These are phyloP conservation scores for Terrapene triunguis DNA, from an alignment of 2,113 vertebrate species.

Conservation along the genomic window DNA sequence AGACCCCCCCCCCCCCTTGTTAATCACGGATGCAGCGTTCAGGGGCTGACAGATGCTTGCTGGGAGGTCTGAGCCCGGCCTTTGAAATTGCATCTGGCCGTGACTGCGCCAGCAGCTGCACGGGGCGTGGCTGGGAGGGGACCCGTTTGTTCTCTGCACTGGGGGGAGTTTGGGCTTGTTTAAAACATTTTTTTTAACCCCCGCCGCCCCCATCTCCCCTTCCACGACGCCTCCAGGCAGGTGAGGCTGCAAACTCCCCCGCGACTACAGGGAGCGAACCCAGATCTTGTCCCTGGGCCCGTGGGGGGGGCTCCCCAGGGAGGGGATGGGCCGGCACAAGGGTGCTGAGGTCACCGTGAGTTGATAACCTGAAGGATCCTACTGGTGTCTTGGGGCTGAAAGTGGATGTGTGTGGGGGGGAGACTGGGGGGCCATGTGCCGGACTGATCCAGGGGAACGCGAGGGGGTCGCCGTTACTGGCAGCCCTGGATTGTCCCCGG, in stretches of 20 bases:
- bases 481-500: background rate
- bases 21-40: background rate
- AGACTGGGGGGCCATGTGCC: background rate
- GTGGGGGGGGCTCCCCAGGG: background rate
- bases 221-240: background rate
- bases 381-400: background rate
- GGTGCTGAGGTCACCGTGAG: too few relatives aligned
- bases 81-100: background rate
- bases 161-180: background rate
- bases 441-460: background rate
- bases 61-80: background rate
- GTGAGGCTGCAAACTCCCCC: background rate
- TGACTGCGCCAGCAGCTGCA: background rate
- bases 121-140: background rate
- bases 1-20: background rate
- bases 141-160: background rate
- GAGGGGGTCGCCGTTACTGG: fast-evolving
- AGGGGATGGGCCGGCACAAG: background rate
- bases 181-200: background rate
- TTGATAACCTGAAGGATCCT: background rate
- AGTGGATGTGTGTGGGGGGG: too few relatives aligned
- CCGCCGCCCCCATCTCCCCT: background rate
- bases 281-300: background rate
- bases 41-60: background rate
- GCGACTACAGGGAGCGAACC: background rate